phyloP scores from a whole-genome alignment of 2,888 invertebrate genomes.

The Halictus ligatus region DNA sequence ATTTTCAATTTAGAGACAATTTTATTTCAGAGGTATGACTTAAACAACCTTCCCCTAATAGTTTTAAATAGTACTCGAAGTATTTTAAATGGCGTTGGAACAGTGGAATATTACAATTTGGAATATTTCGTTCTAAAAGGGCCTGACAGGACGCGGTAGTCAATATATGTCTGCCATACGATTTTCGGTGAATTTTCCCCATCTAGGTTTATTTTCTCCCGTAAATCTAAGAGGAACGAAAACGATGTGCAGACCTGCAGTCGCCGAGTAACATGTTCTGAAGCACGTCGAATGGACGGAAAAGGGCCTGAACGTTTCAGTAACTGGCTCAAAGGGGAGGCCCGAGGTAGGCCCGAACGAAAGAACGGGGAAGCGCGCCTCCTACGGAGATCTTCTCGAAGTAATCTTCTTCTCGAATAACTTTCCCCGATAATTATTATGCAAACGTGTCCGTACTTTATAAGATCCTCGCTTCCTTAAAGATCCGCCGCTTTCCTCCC shows the following conservation, averaged over 20 bases:
- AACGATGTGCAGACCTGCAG: neutral
- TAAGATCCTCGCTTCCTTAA: constrained; percentile 59
- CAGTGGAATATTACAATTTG: no score
- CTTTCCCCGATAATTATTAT: constrained; percentile 66
- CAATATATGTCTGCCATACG: no score
- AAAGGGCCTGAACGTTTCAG: neutral
- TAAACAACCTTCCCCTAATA: no score
- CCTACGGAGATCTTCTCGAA: constrained; percentile 46
- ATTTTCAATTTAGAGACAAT: no score
- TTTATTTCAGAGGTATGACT: no score
- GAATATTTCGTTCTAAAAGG: no score
- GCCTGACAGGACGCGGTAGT: no score
- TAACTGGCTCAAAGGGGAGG: neutral
- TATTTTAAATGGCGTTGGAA: no score
- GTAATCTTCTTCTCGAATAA: constrained; percentile 59
- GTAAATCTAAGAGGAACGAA: neutral
- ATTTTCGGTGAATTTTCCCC: no score
- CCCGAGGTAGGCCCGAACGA: neutral
- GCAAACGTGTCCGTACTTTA: constrained; percentile 59
- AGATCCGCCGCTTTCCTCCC: constrained; percentile 55
- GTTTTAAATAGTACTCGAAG: no score
- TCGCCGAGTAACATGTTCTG: neutral
- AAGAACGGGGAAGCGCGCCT: constrained; percentile 11
- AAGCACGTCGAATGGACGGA: neutral
- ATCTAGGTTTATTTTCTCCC: neutral